Base-by-base conservation (phyloP, 2,113 vertebrate species). In the Cephalopterus ornatus region DNA sequence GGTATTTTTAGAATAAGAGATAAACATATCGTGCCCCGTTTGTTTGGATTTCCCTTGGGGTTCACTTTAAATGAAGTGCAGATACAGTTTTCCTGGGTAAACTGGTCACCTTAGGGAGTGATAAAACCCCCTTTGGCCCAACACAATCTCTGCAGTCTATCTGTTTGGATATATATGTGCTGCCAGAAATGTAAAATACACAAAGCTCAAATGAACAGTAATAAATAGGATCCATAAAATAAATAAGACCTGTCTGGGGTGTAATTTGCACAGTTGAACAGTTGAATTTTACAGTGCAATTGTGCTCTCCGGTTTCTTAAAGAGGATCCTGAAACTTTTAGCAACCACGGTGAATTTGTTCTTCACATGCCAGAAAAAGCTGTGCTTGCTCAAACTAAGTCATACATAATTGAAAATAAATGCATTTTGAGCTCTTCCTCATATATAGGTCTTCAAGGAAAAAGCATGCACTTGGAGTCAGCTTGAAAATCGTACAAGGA, bases 161-260 rank as follows among this genome's bases (percentile, higher is more conserved):
- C 92, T 94, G 66, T 91, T 97, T 50, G 93, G 92, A 94, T 91
- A 22, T 91, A 22, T 94, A 91, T 92, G 66, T 76, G 80, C 95
- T 96, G 93, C 92, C 92, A 95, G 93, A 96, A 96, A 91, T 96
- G 76, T 95, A 95, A 96, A 96, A 89, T 93, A 91, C 93, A 92
- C 95, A 96, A 94, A 89, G 88, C 91, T 88, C 70, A 96, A 94
- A 96, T 93, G 93, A 97, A 96, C 74, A 92, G 91, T 96, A 96
- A 96, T 97, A 96, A 93, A 94, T 96, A 96, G 93, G 76, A 94
- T 92, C 91, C 94, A 96, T 96, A 97, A 97, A 96, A 93, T 93
- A 97, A 96, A 91, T 93, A 96, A 96, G 86, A 85, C 93, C 86
- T 95, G 83, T 95, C 96, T 96, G 63, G 93, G 80, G 91, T 96